A percentile compares a stretch with the other conserved stretches of the same genome.
Conservation (phyloP, 1,140 invertebrate genomes). For the Acarapis woodi region DNA sequence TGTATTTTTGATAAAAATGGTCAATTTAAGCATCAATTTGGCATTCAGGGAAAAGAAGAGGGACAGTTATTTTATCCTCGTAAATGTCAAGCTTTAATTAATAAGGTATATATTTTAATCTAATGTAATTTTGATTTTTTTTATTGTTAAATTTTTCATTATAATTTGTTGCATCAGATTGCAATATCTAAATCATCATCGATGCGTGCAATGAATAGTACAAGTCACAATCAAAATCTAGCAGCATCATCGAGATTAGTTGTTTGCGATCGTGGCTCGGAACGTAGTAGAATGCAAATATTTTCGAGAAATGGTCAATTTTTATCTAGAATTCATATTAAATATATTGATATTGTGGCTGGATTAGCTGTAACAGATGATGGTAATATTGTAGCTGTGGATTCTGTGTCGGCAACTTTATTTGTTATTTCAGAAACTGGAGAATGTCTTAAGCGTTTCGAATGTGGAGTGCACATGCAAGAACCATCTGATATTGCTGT, state of each 20-base stretch:
- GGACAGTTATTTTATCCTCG: conserved; percentile 83
- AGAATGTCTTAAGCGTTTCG: conserved; percentile 68
- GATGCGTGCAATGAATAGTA: neutral
- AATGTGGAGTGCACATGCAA: conserved; percentile 79
- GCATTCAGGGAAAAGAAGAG: conserved; percentile 64
- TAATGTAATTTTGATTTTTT: no score
- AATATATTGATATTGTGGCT: conserved; percentile 79
- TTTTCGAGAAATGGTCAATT: conserved; percentile 28
- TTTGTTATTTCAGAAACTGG: conserved; percentile 67
- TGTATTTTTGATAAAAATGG: conserved; percentile 74
- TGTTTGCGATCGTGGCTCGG: conserved; percentile 78
- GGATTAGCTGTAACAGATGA: conserved; percentile 60
- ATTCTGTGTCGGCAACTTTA: conserved; percentile 76
- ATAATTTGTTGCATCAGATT: neutral
- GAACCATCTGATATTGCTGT: conserved; percentile 87
- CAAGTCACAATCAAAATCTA: neutral
- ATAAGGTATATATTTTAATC: neutral
- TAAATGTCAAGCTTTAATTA: conserved; percentile 22
- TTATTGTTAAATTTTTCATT: no score
- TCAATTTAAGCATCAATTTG: conserved; percentile 57
- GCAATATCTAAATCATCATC: neutral
- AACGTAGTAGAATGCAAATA: conserved; percentile 81
- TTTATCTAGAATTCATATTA: conserved; percentile 61
- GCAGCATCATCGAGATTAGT: conserved; percentile 33
- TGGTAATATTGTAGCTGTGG: conserved; percentile 78